Evolutionary conservation across 2,888 invertebrate genomes (phyloP), one percentile per base, ranked within the genome.

Genomic region (Gymnocheta viridis): DNA sequence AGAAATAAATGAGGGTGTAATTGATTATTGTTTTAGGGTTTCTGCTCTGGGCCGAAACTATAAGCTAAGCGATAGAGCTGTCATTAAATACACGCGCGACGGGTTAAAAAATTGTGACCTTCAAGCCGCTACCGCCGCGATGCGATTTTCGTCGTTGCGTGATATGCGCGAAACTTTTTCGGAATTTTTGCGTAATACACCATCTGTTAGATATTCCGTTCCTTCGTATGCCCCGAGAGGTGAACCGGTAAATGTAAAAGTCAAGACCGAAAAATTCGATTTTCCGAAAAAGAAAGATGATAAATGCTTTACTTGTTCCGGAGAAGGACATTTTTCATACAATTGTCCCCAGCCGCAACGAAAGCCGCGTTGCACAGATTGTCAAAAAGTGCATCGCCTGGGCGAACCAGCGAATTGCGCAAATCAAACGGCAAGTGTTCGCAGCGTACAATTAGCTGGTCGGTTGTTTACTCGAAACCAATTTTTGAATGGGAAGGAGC

Each of bases 11-110:
- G 80, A 80, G 22, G 24, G 17, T 6, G 41, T 74, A 1, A 60
- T 67, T 0, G 81, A 85, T 2, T 85, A 78, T 22, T 82, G 81
- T 54, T 82, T 85, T 47, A 56, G 82, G 60, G 69, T 82, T 44
- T 38, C 72, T 44, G 56, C 80, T 35, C 3, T 82, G 9, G 82
- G 80, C 12, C 49, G 29, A 4, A 76, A 67, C 12, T 73, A 47
- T 60, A 64, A 67, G 0, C 29, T 85, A 1, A 85, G 77, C 14
- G 82, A 85, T 24, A n/a, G 4, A 2, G 77, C 78, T 2, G 58
- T 78, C 17, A 69, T 85, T 7, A 85, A 85, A 54, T 85, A 79
- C 49, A 70, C 56, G 1, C 85, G 76, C 2, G 62, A 82, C 17
- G 79, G 74, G 5, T n/a, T 85, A 22, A 79, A 56, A 32, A 22